Conservation (phyloP, 2,113 vertebrate genomes). For the Oncorhynchus masou region DNA sequence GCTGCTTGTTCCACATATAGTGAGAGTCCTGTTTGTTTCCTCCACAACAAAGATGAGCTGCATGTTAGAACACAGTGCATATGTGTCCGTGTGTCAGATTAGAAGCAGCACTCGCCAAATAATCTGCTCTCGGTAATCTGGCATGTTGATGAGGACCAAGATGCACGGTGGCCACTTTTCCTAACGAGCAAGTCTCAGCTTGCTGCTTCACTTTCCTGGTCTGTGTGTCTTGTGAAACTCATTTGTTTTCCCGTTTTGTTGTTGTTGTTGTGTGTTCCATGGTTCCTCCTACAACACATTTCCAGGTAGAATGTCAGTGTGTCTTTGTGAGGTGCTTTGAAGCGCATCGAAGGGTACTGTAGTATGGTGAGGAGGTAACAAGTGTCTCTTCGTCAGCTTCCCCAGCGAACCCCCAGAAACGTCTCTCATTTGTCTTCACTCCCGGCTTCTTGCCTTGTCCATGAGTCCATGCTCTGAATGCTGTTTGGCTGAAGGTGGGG, state of each 20-base stretch:
- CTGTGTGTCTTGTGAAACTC: background rate
- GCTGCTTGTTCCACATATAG: background rate
- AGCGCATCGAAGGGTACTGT: no score
- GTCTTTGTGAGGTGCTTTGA: no score
- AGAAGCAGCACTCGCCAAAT: constrained; percentile 19
- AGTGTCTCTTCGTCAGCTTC: background rate
- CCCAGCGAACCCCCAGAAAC: background rate
- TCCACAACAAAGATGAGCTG: background rate
- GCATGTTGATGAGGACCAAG: constrained; percentile 21
- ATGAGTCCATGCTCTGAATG: background rate
- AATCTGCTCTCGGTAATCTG: constrained; percentile 50
- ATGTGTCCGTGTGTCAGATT: background rate
- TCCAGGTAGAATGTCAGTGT: no score
- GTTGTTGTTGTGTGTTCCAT: no score
- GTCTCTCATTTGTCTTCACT: background rate
- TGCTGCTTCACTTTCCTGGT: background rate
- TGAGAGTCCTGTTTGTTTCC: background rate
- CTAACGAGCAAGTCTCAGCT: background rate
- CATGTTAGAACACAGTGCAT: background rate
- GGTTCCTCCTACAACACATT: no score
- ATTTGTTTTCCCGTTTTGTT: background rate
- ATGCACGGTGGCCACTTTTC: constrained; percentile 12
- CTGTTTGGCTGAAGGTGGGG: background rate
- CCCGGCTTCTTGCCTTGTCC: background rate
- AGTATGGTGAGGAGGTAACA: no score